Percentiles rank a stretch among this genome's conserved stretches.
Evolutionary conservation across 2,113 vertebrate genomes (phyloP).

Genomic region (Serinus canaria): DNA sequence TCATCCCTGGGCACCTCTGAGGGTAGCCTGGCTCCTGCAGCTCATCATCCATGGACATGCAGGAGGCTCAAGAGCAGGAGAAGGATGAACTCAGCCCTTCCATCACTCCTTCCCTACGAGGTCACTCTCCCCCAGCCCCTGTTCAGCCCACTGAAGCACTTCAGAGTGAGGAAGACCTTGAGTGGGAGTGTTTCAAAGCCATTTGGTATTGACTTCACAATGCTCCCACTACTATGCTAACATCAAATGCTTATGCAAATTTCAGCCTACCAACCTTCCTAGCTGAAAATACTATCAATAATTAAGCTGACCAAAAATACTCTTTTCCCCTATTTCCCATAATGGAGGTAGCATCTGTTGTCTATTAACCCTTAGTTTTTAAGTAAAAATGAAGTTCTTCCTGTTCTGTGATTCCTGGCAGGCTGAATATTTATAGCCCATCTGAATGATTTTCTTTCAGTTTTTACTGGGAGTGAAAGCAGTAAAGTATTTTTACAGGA

Average conservation of each 20-base stretch:
- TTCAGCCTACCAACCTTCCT: background rate
- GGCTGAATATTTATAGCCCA: background rate
- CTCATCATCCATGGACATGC: rapidly evolving
- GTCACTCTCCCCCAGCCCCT: background rate
- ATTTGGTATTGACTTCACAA: background rate
- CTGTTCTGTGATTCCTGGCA: background rate
- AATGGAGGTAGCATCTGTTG: background rate
- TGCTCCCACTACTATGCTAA: background rate
- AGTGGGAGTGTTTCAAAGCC: background rate
- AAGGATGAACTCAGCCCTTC: background rate
- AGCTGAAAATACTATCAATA: background rate
- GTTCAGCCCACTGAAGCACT: background rate
- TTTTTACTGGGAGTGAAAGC: background rate
- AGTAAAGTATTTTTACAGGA: background rate
- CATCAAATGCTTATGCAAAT: background rate
- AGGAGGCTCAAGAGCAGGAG: background rate
- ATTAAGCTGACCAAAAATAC: background rate
- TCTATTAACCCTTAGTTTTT: background rate
- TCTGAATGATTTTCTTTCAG: background rate
- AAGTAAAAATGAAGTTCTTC: background rate
- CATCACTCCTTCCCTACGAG: background rate
- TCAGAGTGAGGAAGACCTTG: background rate
- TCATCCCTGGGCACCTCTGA: rapidly evolving
- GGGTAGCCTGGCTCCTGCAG: background rate
- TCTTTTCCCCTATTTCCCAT: background rate